Evolutionary conservation across 2,888 invertebrate genomes (phyloP).

Genomic region (Dermolepida albohirtum): DNA sequence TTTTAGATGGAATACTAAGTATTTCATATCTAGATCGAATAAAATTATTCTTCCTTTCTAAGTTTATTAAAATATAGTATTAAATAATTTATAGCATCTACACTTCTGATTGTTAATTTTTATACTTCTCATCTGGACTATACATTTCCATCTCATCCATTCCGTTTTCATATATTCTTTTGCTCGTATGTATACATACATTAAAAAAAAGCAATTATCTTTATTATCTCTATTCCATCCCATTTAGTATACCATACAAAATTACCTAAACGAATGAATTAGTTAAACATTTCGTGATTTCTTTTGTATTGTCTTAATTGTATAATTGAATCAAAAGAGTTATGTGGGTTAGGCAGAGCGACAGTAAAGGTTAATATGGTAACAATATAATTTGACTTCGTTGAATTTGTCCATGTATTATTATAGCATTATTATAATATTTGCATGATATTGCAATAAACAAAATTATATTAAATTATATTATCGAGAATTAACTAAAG

Average conservation of each 20-base stretch:
- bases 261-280: conserved; percentile 12
- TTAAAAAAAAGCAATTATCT: neutral
- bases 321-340: conserved; percentile 11
- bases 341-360: neutral
- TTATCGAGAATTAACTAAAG: too few relatives aligned
- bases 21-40: too few relatives aligned
- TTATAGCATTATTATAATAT: too few relatives aligned
- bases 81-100: neutral
- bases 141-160: too few relatives aligned
- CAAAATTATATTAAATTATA: too few relatives aligned
- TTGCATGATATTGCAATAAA: too few relatives aligned
- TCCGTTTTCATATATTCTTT: too few relatives aligned
- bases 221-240: neutral
- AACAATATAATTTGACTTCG: conserved; percentile 13
- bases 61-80: too few relatives aligned
- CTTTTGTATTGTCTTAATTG: conserved; percentile 8
- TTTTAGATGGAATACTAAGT: too few relatives aligned
- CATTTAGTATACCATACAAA: neutral
- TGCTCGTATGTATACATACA: neutral
- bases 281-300: conserved; percentile 25
- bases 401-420: neutral
- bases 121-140: neutral
- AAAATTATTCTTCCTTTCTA: too few relatives aligned
- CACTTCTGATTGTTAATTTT: too few relatives aligned
- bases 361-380: conserved; percentile 11